phyloP scores from a whole-genome alignment of 2,113 vertebrate species.

The Perognathus longimembris region DNA sequence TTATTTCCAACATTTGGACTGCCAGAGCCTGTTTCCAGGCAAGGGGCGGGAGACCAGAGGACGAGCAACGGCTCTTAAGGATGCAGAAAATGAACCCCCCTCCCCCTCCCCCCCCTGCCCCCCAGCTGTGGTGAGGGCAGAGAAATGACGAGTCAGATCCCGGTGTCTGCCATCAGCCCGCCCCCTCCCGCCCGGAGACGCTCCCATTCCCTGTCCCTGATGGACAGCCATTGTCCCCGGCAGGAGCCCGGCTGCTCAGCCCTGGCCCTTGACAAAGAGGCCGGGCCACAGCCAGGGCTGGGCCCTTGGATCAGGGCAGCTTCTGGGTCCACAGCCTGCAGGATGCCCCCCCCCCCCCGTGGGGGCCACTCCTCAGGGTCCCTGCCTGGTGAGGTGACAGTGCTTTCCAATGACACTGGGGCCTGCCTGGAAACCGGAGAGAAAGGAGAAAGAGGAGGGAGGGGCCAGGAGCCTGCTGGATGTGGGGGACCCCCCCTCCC shows the following conservation, averaged over 20 bases:
- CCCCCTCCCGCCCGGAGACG: not conserved
- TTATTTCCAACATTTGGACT: slow-evolving; percentile 93
- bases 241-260: not conserved
- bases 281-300: not conserved
- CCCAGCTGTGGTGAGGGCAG: slow-evolving; percentile 14
- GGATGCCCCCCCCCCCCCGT: not conserved
- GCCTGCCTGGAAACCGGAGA: not conserved
- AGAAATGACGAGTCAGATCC: slow-evolving; percentile 79
- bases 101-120: slow-evolving; percentile 70
- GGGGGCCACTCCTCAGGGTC: not conserved
- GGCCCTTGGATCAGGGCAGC: not conserved
- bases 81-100: slow-evolving; percentile 72
- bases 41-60: slow-evolving; percentile 39
- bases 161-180: slow-evolving; percentile 67
- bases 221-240: not conserved
- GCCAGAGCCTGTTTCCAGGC: slow-evolving; percentile 85
- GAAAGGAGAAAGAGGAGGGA: not conserved
- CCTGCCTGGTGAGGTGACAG: not conserved
- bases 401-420: not conserved
- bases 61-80: slow-evolving; percentile 76
- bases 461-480: accelerated
- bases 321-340: not conserved
- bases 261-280: slow-evolving; percentile 2
- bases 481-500: accelerated
- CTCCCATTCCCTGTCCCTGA: not conserved